Base-by-base conservation (phyloP, 2,113 vertebrate genomes). In the Oreochromis aureus region DNA sequence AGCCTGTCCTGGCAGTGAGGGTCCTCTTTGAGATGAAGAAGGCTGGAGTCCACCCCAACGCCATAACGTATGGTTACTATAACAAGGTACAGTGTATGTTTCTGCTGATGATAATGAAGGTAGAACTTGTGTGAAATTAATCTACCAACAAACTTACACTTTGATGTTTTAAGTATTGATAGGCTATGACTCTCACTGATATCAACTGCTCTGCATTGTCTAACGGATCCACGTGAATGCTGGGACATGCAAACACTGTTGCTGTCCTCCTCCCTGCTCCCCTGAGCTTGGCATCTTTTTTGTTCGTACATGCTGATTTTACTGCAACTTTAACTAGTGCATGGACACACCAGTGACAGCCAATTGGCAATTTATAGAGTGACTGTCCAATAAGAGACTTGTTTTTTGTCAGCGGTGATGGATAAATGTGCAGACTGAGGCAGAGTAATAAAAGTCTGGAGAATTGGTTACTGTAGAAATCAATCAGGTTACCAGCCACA, bases 21-120 rank as follows among this genome's bases (percentile, higher is more conserved):
- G 98, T 99, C 82, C 97, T 99, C 2, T 99, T 99, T 78, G 99
- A 99, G 90, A 99, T 99, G 98, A 98, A 98, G 94, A 99, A 99
- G 93, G 98, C 98, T 7, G 99, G 98, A 8, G 95, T 99, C 34
- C 97, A 98, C 83, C 99, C 99, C 48, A 99, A 99, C 53, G 98
- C 99, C 73, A 99, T 99, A 91, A 99, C 98, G 7, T 99, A 99
- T 0, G 98, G 98, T 69, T 99, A 99, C 92, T 99, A 99, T 93
- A 99, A 99, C 94, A 99, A 98, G 97, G 98, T 98, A 92, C 80
- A 16, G 19, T 58, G 46, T 48, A 19, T 78, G 15, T 16, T 46
- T 18, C 46, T 78, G 27, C n/a, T 48, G 71, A 76, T 51, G 24
- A 51, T 53, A 78, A 78, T 51, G 16, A 78, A 51, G 73, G 27